Evolutionary conservation across 2,113 vertebrate genomes (phyloP).

Genomic region (Siniperca knerii): DNA sequence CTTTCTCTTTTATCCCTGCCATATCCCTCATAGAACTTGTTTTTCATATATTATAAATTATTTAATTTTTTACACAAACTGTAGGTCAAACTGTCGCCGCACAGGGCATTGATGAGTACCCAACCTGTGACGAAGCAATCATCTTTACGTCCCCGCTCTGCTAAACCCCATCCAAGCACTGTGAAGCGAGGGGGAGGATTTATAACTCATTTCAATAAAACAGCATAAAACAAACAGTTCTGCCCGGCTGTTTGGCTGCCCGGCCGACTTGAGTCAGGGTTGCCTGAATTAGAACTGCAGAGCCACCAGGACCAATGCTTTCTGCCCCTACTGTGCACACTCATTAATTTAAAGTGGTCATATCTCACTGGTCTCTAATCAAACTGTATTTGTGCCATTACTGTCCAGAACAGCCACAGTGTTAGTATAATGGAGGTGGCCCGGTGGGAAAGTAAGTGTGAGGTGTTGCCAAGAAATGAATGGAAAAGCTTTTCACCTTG

Average conservation of each 20-base stretch:
- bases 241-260: slow-evolving; percentile 55
- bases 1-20: not conserved
- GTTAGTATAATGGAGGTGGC: slow-evolving; percentile 67
- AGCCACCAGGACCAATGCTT: slow-evolving; percentile 64
- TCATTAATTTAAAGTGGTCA: slow-evolving; percentile 81
- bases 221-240: slow-evolving; percentile 78
- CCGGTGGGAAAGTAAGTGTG: slow-evolving; percentile 52
- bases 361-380: slow-evolving; percentile 81
- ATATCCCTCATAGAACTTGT: slow-evolving; percentile 22
- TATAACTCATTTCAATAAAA: slow-evolving; percentile 76
- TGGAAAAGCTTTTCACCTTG: slow-evolving; percentile 76
- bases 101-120: slow-evolving; percentile 37
- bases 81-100: slow-evolving; percentile 50
- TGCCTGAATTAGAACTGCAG: slow-evolving; percentile 72
- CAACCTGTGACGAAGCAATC: slow-evolving; percentile 67
- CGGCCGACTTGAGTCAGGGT: slow-evolving; percentile 46
- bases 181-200: slow-evolving; percentile 61
- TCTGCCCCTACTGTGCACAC: slow-evolving; percentile 62
- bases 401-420: slow-evolving; percentile 55
- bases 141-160: slow-evolving; percentile 46
- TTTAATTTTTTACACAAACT: slow-evolving; percentile 45
- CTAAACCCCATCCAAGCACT: slow-evolving; percentile 58
- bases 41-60: slow-evolving; percentile 38
- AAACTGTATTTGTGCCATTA: slow-evolving; percentile 75
- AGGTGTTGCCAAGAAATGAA: slow-evolving; percentile 73